A percentile compares a stretch with the other conserved stretches of the same genome.
These are phyloP conservation scores for Linnaemya tessellans DNA, from an alignment of 2,888 invertebrate species.

Conservation along the genomic window DNA sequence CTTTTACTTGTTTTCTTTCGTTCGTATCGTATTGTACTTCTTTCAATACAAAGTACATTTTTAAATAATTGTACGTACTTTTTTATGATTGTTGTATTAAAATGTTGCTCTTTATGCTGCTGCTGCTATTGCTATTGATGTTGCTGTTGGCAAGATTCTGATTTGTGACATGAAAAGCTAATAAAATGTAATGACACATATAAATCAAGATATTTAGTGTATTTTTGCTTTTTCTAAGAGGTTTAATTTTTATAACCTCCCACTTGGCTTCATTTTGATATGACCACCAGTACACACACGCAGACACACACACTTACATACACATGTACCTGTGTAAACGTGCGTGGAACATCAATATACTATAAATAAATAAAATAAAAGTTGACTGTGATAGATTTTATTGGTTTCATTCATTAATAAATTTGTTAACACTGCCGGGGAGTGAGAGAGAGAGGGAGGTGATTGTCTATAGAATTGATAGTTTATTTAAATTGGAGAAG, in stretches of 20 bases:
- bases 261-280: slow-evolving; percentile 14
- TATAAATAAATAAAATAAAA: slow-evolving; percentile 33
- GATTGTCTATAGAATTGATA: background rate
- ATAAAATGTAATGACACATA: slow-evolving; percentile 71
- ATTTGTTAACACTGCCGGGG: background rate
- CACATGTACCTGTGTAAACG: background rate
- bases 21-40: slow-evolving; percentile 13
- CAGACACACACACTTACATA: background rate
- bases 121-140: background rate
- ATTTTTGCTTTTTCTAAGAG: slow-evolving; percentile 45
- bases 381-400: slow-evolving; percentile 49
- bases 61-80: slow-evolving; percentile 2
- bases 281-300: background rate
- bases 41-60: slow-evolving; percentile 16
- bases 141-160: slow-evolving; percentile 49
- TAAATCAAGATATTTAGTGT: slow-evolving; percentile 67
- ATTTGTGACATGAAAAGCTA: slow-evolving; percentile 71
- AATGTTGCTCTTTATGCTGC: slow-evolving; percentile 14
- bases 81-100: slow-evolving; percentile 22
- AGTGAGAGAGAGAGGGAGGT: background rate
- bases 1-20: no score
- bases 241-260: slow-evolving; percentile 71
- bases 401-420: slow-evolving; percentile 47
- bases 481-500: background rate
- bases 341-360: no score